A percentile compares a stretch with the other conserved stretches of the same genome.
Conservation (phyloP, 1,140 invertebrate genomes). For the Drosophila mauritiana region DNA sequence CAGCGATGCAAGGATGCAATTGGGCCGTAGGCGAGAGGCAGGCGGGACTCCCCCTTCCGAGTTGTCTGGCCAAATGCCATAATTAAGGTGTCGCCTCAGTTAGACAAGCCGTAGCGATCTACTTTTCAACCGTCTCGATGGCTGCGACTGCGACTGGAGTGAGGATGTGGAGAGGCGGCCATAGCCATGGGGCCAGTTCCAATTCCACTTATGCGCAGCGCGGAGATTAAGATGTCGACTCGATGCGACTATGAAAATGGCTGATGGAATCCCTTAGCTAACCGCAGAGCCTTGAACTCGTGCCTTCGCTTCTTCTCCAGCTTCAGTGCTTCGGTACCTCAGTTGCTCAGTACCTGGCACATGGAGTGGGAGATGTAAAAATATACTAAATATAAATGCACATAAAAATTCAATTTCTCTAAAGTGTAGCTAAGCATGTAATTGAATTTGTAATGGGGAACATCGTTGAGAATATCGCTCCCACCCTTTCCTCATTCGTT, state of each 20-base stretch:
- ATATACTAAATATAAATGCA: conserved; percentile 83
- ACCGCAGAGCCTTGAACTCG: conserved; percentile 41
- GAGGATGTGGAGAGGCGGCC: not conserved
- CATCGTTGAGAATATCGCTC: conserved; percentile 62
- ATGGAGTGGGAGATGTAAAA: conserved; percentile 55
- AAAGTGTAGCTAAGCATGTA: conserved; percentile 83
- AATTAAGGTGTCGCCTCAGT: conserved; percentile 67
- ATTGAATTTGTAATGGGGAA: conserved; percentile 83
- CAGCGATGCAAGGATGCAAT: conserved; percentile 22
- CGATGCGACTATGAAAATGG: conserved; percentile 62
- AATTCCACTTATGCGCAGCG: conserved; percentile 47
- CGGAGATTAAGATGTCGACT: conserved; percentile 70
- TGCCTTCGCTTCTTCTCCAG: not conserved
- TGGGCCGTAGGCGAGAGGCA: not conserved
- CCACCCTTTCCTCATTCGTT: conserved; percentile 13
- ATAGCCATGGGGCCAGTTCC: conserved; percentile 35
- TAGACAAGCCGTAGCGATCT: conserved; percentile 33
- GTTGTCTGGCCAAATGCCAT: conserved; percentile 53
- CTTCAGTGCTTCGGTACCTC: not conserved
- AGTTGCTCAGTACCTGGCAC: conserved; percentile 6
- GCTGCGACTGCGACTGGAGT: not conserved
- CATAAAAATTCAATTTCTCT: conserved; percentile 83
- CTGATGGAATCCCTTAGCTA: conserved; percentile 52
- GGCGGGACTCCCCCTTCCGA: not conserved
- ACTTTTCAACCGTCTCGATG: conserved; percentile 19